Evolutionary conservation across 2,113 vertebrate species (phyloP), one percentile per base, ranked within the genome.

Genomic region (Amazona vittata): DNA sequence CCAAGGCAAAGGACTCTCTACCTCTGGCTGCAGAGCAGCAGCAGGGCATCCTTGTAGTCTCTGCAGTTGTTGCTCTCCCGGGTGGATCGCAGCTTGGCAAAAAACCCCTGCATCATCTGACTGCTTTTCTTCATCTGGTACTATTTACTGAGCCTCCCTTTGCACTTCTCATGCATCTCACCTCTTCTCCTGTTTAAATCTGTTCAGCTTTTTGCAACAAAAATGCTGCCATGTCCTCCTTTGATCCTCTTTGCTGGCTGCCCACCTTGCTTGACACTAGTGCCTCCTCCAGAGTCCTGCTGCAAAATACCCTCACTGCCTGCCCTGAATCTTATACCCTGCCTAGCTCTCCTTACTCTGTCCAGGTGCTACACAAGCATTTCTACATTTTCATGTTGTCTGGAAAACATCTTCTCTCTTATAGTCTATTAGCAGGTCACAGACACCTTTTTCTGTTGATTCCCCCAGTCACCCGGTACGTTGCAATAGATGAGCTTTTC

Each of bases 231-330:
- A 11, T 43, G n/a, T 64, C n/a, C 31, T 41, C 5, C 4, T 15
- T 21, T 37, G 41, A 67, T 33, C 18, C 7, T 83, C 10, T 57
- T 25, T 33, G 50, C 46, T 53, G 29, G 31, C 25, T 59, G 8
- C 18, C 20, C 2, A 1, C 6, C 31, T 31, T 55, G 21, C 67
- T 4, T 18, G 31, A 26, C 5, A 9, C 9, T 3, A 5, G 18
- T 31, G 10, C 41, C 44, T 43, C 31, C 69, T 83, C n/a, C 43
- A 1, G 0, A 47, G 35, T 6, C 35, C 59, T 57, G 33, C 47
- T 73, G 29, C 43, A 44, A 16, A 70, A 28, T 25, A 43, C 3
- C 3, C 17, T 55, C 3, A 1, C 55, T n/a, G 25, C 28, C 55
- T 52, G 17, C 21, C 31, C 41, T 0, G 7, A 50, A 26, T 6